Evolutionary conservation across 2,113 vertebrate genomes (phyloP).

Genomic region (Corythoichthys intestinalis): DNA sequence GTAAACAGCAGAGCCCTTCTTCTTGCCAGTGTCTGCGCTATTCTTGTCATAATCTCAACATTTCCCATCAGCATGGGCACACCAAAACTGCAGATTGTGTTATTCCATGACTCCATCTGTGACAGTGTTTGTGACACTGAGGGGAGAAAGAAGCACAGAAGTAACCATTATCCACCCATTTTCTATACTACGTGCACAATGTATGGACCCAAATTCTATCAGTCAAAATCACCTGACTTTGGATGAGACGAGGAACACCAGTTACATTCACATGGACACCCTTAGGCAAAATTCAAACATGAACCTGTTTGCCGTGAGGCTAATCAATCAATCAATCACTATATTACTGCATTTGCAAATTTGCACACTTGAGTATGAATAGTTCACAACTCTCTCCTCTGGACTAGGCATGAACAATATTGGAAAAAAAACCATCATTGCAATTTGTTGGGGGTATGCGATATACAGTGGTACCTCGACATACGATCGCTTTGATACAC

Average conservation of each 20-base stretch:
- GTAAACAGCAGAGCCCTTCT: slow-evolving; percentile 28
- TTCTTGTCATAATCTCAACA: slow-evolving; percentile 41
- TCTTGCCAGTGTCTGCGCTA: slow-evolving; percentile 29
- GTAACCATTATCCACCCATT: neutral
- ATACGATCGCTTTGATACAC: too few species aligned
- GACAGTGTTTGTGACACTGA: neutral
- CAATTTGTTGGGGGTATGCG: too few species aligned
- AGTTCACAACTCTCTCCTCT: neutral
- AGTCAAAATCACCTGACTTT: neutral
- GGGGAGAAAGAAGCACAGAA: neutral
- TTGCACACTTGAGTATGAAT: neutral
- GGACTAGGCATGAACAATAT: too few species aligned
- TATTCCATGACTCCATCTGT: slow-evolving; percentile 17
- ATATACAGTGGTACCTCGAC: too few species aligned
- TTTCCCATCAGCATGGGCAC: slow-evolving; percentile 29
- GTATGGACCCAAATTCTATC: neutral
- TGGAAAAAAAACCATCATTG: too few species aligned
- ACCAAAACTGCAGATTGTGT: slow-evolving; percentile 27
- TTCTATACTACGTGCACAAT: neutral
- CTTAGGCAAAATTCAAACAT: neutral
- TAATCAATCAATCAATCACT: neutral
- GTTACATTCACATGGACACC: neutral
- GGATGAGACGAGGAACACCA: neutral
- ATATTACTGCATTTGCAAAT: too few species aligned
- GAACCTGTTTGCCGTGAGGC: neutral